Evolutionary conservation across 2,797 vertebrate genomes (phyloP).

Genomic region (Chaetodon trifasciatus): DNA sequence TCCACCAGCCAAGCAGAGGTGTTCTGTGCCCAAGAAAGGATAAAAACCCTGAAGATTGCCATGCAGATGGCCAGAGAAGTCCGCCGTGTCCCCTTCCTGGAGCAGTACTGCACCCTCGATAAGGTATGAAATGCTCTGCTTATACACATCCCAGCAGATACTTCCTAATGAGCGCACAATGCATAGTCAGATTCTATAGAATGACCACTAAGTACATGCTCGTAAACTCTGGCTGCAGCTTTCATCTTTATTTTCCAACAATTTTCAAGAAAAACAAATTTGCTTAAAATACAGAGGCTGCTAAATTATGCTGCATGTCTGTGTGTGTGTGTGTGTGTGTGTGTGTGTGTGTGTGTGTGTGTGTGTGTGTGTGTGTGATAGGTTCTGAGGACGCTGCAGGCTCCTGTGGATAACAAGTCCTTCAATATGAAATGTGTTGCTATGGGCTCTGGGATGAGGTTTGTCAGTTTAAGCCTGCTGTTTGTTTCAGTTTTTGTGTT

Average conservation of each 20-base stretch:
- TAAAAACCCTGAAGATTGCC: constrained; percentile 65
- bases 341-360: constrained; percentile 8
- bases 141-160: neutral
- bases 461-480: constrained; percentile 8
- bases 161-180: neutral
- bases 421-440: constrained; percentile 62
- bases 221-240: neutral
- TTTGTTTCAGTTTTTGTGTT: neutral
- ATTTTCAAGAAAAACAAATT: neutral
- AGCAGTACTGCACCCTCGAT: constrained; percentile 77
- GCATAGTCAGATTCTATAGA: neutral
- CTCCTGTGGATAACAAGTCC: constrained; percentile 69
- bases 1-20: constrained; percentile 43
- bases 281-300: neutral
- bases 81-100: constrained; percentile 68
- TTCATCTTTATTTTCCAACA: neutral
- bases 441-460: constrained; percentile 75
- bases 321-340: constrained; percentile 6
- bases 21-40: constrained; percentile 64
- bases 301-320: neutral
- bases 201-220: neutral
- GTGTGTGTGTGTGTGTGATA: constrained; percentile 36
- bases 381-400: constrained; percentile 79
- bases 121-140: constrained; percentile 50
- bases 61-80: constrained; percentile 82